Evolutionary conservation across 2,888 invertebrate genomes (phyloP).

Genomic region (Plebejus argus): DNA sequence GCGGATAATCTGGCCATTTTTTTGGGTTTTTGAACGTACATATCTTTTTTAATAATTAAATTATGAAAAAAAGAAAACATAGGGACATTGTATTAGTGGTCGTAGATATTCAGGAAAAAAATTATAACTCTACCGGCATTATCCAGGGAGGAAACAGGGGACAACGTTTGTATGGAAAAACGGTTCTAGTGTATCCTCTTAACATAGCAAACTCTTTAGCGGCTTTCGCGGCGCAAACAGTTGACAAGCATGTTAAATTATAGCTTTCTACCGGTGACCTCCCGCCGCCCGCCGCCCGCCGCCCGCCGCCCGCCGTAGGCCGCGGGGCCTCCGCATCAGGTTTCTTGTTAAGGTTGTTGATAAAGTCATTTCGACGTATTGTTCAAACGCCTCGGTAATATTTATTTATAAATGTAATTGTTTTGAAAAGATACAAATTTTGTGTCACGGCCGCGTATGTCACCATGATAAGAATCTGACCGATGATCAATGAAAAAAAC

Average conservation of each 20-base stretch:
- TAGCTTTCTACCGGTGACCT: slow-evolving; percentile 16
- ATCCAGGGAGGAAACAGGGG: too few species aligned
- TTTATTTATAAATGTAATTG: neutral
- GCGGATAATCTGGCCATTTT: too few species aligned
- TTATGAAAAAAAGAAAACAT: too few species aligned
- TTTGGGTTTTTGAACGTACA: too few species aligned
- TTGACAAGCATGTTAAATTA: slow-evolving; percentile 23
- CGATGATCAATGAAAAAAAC: too few species aligned
- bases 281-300: neutral
- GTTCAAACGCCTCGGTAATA: neutral
- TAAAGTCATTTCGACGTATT: neutral
- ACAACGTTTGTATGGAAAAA: too few species aligned
- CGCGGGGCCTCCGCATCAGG: neutral
- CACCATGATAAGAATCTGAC: too few species aligned
- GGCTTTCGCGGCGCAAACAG: neutral
- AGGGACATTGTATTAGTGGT: too few species aligned
- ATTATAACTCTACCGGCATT: too few species aligned
- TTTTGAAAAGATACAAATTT: neutral
- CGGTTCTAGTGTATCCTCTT: too few species aligned
- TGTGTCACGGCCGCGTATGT: neutral
- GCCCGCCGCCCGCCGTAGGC: neutral
- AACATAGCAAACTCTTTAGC: neutral
- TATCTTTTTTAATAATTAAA: too few species aligned
- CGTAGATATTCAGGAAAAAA: too few species aligned
- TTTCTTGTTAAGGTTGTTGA: neutral